Percentiles rank a stretch among this genome's conserved stretches.
Evolutionary conservation across 2,888 invertebrate genomes (phyloP).

Genomic region (Byasa hedistus): DNA sequence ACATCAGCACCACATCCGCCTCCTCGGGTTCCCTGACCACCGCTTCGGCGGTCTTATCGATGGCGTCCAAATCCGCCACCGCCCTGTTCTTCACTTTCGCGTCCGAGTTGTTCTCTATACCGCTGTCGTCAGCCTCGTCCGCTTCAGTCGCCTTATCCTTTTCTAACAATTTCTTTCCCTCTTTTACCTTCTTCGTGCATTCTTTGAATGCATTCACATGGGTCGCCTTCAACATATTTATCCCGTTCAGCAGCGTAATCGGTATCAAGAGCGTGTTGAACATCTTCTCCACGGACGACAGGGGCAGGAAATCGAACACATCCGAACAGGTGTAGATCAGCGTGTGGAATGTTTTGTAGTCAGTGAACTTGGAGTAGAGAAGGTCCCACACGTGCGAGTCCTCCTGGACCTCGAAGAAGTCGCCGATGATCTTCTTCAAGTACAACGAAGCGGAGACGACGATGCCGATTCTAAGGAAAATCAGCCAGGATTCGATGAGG

Average conservation of each 20-base stretch:
- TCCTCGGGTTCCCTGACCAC: constrained; percentile 37
- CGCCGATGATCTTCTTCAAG: constrained; percentile 63
- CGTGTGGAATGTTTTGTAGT: constrained; percentile 85
- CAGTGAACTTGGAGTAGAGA: constrained; percentile 83
- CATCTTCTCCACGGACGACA: constrained; percentile 74
- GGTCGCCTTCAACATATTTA: constrained; percentile 30
- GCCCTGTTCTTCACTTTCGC: constrained; percentile 50
- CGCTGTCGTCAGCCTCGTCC: constrained; percentile 72
- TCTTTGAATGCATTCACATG: neutral
- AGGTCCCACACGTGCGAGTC: constrained; percentile 87
- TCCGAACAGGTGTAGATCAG: constrained; percentile 87
- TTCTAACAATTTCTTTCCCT: neutral
- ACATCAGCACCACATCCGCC: constrained; percentile 41
- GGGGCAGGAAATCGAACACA: constrained; percentile 86
- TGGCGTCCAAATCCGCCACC: constrained; percentile 43
- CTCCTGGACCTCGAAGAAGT: constrained; percentile 62
- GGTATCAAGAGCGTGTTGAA: constrained; percentile 59
- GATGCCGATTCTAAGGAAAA: constrained; percentile 49
- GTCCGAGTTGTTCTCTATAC: constrained; percentile 76
- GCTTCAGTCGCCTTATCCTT: constrained; percentile 38
- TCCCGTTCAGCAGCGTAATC: constrained; percentile 41
- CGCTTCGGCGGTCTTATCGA: constrained; percentile 43
- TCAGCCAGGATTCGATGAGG: constrained; percentile 52
- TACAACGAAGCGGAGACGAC: constrained; percentile 51
- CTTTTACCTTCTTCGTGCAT: neutral